phyloP scores from a whole-genome alignment of 2,888 invertebrate genomes.

The Drosophila meridiana region DNA sequence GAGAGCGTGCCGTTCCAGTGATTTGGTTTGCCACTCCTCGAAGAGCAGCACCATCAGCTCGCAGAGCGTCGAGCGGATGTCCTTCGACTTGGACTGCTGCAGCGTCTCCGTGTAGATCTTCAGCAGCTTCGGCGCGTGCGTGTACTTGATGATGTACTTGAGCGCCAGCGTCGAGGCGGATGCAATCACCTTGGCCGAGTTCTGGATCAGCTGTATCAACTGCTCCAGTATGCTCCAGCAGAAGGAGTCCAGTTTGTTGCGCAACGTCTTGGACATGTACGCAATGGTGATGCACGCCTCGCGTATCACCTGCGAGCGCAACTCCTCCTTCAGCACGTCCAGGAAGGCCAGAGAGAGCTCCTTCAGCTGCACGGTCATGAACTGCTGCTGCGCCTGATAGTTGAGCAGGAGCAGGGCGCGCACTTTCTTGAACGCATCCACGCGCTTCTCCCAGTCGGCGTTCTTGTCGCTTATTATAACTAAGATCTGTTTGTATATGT shows the following conservation, averaged over 20 bases:
- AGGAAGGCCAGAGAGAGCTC: conserved; percentile 93
- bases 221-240: conserved; percentile 93
- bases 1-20: conserved; percentile 92
- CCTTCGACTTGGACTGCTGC: conserved; percentile 94
- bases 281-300: conserved; percentile 98
- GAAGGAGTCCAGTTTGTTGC: conserved; percentile 93
- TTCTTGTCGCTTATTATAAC: conserved; percentile 91
- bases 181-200: conserved; percentile 97
- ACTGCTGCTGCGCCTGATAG: conserved; percentile 88
- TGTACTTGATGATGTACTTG: conserved; percentile 94
- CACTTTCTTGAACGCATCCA: conserved; percentile 94
- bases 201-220: conserved; percentile 95
- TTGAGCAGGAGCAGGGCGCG: conserved; percentile 93
- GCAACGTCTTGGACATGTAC: conserved; percentile 94
- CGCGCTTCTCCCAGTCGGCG: conserved; percentile 97
- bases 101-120: conserved; percentile 92
- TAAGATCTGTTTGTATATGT: conserved; percentile 90
- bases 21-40: conserved; percentile 93
- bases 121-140: conserved; percentile 92
- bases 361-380: conserved; percentile 90
- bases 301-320: conserved; percentile 93
- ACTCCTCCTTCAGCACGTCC: conserved; percentile 93
- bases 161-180: conserved; percentile 94
- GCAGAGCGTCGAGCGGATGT: conserved; percentile 91
- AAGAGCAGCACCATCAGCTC: conserved; percentile 94